A percentile compares a stretch with the other conserved stretches of the same genome.
Conservation (phyloP, 1,140 invertebrate species). For the Bombus superbus region DNA sequence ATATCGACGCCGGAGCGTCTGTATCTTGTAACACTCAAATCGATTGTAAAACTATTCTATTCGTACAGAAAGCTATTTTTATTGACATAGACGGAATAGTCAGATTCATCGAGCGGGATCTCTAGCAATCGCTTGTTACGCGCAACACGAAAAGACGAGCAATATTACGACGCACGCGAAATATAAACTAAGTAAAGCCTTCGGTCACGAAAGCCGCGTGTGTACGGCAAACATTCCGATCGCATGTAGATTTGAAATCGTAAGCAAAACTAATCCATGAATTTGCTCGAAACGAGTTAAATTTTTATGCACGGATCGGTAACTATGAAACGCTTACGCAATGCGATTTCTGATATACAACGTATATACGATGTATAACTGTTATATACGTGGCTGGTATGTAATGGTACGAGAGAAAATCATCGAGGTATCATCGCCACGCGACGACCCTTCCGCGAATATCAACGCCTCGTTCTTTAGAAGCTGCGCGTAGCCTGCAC, state of each 20-base stretch:
- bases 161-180: no score
- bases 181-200: not conserved
- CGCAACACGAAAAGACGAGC: not conserved
- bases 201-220: conserved; percentile 7
- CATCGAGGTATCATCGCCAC: not conserved
- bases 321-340: conserved; percentile 4
- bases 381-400: not conserved
- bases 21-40: conserved; percentile 16
- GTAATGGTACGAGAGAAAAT: not conserved
- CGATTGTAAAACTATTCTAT: conserved; percentile 42
- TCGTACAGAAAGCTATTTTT: conserved; percentile 29
- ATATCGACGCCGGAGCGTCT: conserved; percentile 11
- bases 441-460: not conserved
- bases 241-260: not conserved
- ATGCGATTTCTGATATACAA: not conserved
- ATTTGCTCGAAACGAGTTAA: not conserved
- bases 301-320: not conserved
- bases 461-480: not conserved
- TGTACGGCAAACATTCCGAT: not conserved
- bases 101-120: not conserved
- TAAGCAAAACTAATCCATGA: not conserved
- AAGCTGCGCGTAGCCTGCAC: not conserved
- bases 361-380: not conserved
- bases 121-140: not conserved
- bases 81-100: not conserved